Base-by-base conservation (phyloP, 2,113 vertebrate genomes). In the Hippocampus barbouri region DNA sequence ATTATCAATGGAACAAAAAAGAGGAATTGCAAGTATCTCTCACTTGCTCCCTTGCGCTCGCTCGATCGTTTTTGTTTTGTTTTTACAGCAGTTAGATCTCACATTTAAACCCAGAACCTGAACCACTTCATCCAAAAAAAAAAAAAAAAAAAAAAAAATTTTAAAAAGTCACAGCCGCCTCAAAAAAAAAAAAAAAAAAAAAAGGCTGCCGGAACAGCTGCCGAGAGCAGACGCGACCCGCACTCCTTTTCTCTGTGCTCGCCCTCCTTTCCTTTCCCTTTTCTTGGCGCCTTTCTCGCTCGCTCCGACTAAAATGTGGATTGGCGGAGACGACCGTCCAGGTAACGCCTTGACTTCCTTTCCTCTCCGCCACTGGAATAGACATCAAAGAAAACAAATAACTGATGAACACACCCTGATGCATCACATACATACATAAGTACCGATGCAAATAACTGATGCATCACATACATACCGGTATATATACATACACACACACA, bases 131-230 rank as follows among this genome's bases (percentile, higher is more conserved):
- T 88, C 84, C 68, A 86, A 85, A 79, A 82, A 83, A 75, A 34
- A 60, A 72, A 83, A 72, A 87, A 84, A 63, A 9, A n/a, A n/a
- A n/a, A n/a, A n/a, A n/a, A n/a, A n/a, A n/a, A n/a, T n/a, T 12
- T 63, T 41, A 40, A 41, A 65, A 23, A 23, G 8, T 45, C 43
- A 66, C 59, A 61, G 59, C 27, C 23, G 56, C 21, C 21, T 5
- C 14, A 23, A 66, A 27, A 87, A 85, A 71, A 57, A 59, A 59
- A 27, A 57, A 12, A 73, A 69, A 83, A 77, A 75, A 57, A 78
- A 82, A 72, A 53, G 89, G 86, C 90, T 85, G 88, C 87, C 88
- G 86, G 84, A 88, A 85, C 88, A 90, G 89, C 87, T 88, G 89
- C 84, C 88, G 80, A 80, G 83, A 89, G 89, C 89, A 91, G 88